Base-by-base conservation (phyloP, 2,888 invertebrate species). In the Dryocosmus kuriphilus region DNA sequence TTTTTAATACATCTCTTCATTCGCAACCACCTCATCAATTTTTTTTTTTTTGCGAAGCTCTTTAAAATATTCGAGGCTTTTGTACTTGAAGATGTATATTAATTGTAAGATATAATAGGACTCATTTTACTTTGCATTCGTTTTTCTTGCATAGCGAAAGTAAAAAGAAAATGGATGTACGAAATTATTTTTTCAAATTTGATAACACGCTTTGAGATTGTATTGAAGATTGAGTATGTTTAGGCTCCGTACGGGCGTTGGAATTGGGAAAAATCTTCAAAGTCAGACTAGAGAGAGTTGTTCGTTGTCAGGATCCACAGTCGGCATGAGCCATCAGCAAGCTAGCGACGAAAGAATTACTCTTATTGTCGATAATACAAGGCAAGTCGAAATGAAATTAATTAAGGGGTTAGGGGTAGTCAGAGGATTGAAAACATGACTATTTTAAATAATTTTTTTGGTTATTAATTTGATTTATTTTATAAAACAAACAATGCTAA, bases 351-450 rank as follows among this genome's bases (percentile, higher is more conserved):
- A 97, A 86, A 93, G 97, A 79, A 96, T 98, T 76, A 98, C 98
- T 2, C 93, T 99, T 74, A 96, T 99, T n/a, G 99, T 99, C 19
- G 99, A 99, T 89, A 98, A 97, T 88, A 98, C 98, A 0, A 93
- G 98, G 83, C 90, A 79, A 84, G 19, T 76, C 16, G 32, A 38
- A 38, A 38, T 35, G 5, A 35, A 8, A 35, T 35, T 8, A 35
- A 35, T 35, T 1, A 35, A 35, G n/a, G n/a, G n/a, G n/a, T n/a
- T n/a, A n/a, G n/a, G n/a, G n/a, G n/a, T n/a, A n/a, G n/a, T n/a
- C n/a, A n/a, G n/a, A n/a, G n/a, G n/a, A n/a, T n/a, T n/a, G n/a
- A n/a, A n/a, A n/a, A n/a, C n/a, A n/a, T n/a, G n/a, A n/a, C n/a
- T n/a, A n/a, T n/a, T n/a, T n/a, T n/a, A n/a, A n/a, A n/a, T n/a